A percentile compares a stretch with the other conserved stretches of the same genome.
Evolutionary conservation across 2,888 invertebrate species (phyloP).

Genomic region (Caenorhabditis wallacei): DNA sequence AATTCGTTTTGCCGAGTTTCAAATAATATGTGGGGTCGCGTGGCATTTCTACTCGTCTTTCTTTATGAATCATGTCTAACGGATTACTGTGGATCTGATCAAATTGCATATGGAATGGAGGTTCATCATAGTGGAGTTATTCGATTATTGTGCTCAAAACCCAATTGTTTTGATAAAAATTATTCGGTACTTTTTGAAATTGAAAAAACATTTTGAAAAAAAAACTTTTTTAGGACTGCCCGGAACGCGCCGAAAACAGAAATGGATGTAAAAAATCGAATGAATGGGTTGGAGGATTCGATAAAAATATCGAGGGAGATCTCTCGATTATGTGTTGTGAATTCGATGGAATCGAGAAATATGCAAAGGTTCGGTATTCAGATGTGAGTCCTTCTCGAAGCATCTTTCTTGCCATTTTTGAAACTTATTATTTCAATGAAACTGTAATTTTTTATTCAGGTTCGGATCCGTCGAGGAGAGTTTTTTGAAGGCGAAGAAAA

Average conservation of each 20-base stretch:
- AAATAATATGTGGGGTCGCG: constrained; percentile 20
- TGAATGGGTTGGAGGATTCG: constrained; percentile 61
- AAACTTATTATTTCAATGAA: too few species aligned
- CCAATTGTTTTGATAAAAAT: constrained; percentile 65
- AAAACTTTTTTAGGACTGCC: constrained; percentile 51
- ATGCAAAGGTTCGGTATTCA: constrained; percentile 49
- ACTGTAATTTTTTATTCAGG: constrained; percentile 32
- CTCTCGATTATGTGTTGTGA: constrained; percentile 62
- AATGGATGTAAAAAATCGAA: constrained; percentile 42
- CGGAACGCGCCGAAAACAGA: constrained; percentile 48
- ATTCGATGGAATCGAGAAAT: constrained; percentile 57
- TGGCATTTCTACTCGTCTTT: background rate
- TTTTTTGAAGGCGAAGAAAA: constrained; percentile 68
- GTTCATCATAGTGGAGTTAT: constrained; percentile 62
- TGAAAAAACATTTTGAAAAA: background rate
- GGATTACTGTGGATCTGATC: constrained; percentile 66
- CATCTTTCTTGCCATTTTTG: too few species aligned
- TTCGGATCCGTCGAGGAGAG: constrained; percentile 59
- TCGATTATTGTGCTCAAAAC: constrained; percentile 62
- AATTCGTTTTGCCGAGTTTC: constrained; percentile 6
- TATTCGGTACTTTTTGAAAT: constrained; percentile 52
- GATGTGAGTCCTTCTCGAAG: constrained; percentile 42
- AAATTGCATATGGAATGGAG: constrained; percentile 63
- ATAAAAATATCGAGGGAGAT: constrained; percentile 52
- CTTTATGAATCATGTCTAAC: background rate